A percentile compares a stretch with the other conserved stretches of the same genome.
phyloP scores from a whole-genome alignment of 2,888 invertebrate genomes.

The Zonitis immaculata region DNA sequence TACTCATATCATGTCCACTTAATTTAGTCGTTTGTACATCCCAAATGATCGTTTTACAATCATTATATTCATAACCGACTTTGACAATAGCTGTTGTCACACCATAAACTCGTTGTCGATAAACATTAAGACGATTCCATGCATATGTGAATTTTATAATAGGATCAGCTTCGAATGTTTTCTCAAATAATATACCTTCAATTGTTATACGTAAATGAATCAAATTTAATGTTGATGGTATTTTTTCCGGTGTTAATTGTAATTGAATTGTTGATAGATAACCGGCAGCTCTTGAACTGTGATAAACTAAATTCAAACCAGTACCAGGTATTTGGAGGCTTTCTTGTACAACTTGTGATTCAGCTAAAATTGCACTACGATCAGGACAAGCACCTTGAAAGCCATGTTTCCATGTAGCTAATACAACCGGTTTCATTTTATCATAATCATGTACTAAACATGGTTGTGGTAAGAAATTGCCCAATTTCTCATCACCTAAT shows the following conservation, averaged over 20 bases:
- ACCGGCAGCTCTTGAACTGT: conserved; percentile 90
- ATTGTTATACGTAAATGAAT: conserved; percentile 91
- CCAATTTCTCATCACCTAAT: conserved; percentile 74
- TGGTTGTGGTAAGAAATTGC: conserved; percentile 64
- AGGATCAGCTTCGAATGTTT: conserved; percentile 93
- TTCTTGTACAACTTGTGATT: conserved; percentile 93
- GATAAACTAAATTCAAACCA: conserved; percentile 92
- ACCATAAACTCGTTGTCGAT: conserved; percentile 93
- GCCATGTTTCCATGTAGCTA: conserved; percentile 92
- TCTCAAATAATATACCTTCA: conserved; percentile 90
- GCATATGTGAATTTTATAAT: conserved; percentile 95
- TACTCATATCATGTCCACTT: conserved; percentile 94
- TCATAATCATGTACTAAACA: conserved; percentile 89
- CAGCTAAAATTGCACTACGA: conserved; percentile 82
- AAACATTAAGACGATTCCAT: conserved; percentile 96
- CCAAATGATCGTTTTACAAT: conserved; percentile 92
- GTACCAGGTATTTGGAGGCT: conserved; percentile 92
- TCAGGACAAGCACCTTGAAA: conserved; percentile 94
- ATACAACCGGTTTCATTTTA: conserved; percentile 86
- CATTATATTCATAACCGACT: conserved; percentile 94
- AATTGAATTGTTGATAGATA: conserved; percentile 90
- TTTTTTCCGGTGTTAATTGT: conserved; percentile 80
- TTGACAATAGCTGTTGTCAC: conserved; percentile 91
- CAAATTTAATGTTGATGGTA: conserved; percentile 75
- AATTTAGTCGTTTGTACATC: conserved; percentile 92